phyloP scores from a whole-genome alignment of 2,888 invertebrate genomes.

The Therioaphis trifolii region DNA sequence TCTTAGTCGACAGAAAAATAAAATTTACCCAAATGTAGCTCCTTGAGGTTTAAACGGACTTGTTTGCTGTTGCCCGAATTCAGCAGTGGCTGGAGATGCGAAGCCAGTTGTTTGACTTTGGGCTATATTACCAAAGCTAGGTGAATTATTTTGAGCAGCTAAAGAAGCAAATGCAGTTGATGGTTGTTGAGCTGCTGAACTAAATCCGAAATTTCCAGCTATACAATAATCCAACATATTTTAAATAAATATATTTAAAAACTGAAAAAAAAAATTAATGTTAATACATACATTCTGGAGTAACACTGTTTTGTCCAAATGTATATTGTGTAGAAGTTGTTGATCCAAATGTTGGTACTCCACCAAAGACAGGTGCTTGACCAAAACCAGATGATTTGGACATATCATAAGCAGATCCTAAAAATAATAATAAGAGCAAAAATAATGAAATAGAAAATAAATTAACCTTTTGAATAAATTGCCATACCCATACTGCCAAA shows the following conservation, averaged over 20 bases:
- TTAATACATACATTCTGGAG: slow-evolving; percentile 3
- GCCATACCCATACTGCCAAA: slow-evolving; percentile 54
- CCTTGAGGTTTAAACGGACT: slow-evolving; percentile 58
- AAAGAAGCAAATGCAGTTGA: slow-evolving; percentile 59
- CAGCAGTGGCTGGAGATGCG: slow-evolving; percentile 38
- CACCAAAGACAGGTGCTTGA: slow-evolving; percentile 57
- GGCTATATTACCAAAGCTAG: slow-evolving; percentile 63
- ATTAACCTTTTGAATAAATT: background rate
- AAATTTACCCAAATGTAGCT: slow-evolving; percentile 57
- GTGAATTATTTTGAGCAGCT: slow-evolving; percentile 53
- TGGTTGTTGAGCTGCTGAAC: slow-evolving; percentile 46
- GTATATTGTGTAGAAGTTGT: slow-evolving; percentile 33
- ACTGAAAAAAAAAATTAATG: background rate
- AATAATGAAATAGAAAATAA: background rate
- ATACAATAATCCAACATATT: background rate
- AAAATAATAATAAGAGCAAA: slow-evolving; percentile 2
- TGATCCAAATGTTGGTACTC: slow-evolving; percentile 52
- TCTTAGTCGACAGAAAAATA: background rate
- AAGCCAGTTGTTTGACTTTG: slow-evolving; percentile 59
- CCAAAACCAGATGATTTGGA: slow-evolving; percentile 52
- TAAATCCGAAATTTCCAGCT: slow-evolving; percentile 49
- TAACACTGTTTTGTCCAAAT: slow-evolving; percentile 47
- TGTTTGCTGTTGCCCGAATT: slow-evolving; percentile 57
- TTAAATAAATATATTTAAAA: background rate
- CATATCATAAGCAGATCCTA: slow-evolving; percentile 44